Evolutionary conservation across 2,113 vertebrate species (phyloP), one percentile per base, ranked within the genome.

Genomic region (Numida meleagris): DNA sequence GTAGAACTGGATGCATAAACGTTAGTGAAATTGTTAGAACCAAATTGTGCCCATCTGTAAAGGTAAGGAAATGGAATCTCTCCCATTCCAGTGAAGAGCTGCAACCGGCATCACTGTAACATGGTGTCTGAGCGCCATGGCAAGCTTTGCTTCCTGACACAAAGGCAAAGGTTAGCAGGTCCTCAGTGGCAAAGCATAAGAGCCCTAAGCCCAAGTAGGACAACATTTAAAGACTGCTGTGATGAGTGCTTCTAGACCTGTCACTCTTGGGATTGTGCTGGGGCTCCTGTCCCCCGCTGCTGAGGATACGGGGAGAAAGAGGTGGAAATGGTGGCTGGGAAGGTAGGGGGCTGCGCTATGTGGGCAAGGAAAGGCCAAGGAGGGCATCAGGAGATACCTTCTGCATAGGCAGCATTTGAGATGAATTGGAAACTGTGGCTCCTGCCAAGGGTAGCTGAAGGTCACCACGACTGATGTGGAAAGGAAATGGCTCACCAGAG

Each of bases 191-290:
- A 73, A 38, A 66, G 17, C 3, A 0, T 59, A n/a, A 14, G 24
- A 48, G 14, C 42, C 43, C 17, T 66, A 13, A 70, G 46, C 14
- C 29, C 1, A 0, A 2, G 1, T 36, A n/a, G 34, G 48, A 20
- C 36, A 36, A 27, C 42, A 82, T 31, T 40, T 46, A 23, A n/a
- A 6, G 73, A 45, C 12, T 14, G 5, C 31, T 31, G 3, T 74
- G 46, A 63, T 0, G 6, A 42, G 21, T 0, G 0, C 40, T 55
- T 38, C 67, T 65, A 4, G 40, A 25, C 27, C n/a, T 86, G 81
- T n/a, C 31, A 29, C 45, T 36, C 40, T 38, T 66, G 33, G 29
- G 5, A 2, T 13, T 45, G 29, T 77, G 34, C n/a, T 78, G 58
- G 20, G 38, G 11, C 67, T 50, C 19, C 19, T 82, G 38, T 50